phyloP scores from a whole-genome alignment of 2,888 invertebrate species.

The Bugula neritina region DNA sequence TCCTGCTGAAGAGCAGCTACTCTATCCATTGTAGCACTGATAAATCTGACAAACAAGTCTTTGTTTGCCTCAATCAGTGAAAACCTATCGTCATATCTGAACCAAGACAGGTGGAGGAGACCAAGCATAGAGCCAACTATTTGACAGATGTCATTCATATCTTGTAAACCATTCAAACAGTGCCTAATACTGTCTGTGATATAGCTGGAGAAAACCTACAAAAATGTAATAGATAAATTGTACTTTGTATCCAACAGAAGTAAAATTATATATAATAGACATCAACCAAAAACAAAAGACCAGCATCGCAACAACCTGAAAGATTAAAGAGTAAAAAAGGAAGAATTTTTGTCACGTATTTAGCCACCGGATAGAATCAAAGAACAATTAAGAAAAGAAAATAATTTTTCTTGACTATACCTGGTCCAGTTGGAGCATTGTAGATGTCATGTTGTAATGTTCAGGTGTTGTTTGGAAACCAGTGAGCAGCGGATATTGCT shows the following conservation, averaged over 20 bases:
- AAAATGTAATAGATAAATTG: too few relatives aligned
- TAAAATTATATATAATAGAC: too few relatives aligned
- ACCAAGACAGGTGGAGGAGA: not conserved
- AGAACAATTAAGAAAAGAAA: too few relatives aligned
- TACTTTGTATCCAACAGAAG: too few relatives aligned
- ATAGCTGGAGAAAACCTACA: not conserved
- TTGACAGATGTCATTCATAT: not conserved
- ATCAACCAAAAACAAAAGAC: not conserved
- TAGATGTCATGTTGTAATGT: too few relatives aligned
- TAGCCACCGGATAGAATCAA: too few relatives aligned
- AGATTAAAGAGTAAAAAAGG: too few relatives aligned
- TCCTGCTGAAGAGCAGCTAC: not conserved
- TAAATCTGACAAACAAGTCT: not conserved
- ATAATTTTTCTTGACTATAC: not conserved
- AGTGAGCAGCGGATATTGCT: not conserved
- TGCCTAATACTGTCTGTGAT: not conserved
- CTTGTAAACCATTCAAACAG: not conserved
- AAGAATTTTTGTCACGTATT: too few relatives aligned
- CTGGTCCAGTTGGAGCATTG: not conserved
- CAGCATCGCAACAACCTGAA: not conserved
- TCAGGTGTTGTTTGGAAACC: not conserved
- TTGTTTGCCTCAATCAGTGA: not conserved
- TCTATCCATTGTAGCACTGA: not conserved
- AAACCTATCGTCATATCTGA: not conserved
- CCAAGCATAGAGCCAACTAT: constrained; percentile 7